Evolutionary conservation across 2,113 vertebrate species (phyloP).

Genomic region (Protobothrops flavoviridis): DNA sequence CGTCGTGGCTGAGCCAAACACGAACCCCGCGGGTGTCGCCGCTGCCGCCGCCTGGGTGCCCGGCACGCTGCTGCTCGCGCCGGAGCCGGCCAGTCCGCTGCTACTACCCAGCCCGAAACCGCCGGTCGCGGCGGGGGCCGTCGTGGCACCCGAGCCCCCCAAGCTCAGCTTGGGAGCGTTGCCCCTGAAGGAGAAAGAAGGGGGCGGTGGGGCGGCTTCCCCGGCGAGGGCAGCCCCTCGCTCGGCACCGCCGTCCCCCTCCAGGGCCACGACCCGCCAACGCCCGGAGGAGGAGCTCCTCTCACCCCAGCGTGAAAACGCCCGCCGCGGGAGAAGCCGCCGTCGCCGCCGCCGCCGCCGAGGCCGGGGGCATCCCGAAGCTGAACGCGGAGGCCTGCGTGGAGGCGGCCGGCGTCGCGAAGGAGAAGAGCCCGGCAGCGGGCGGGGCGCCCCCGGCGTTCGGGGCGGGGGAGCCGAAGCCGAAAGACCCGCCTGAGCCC

Average conservation of each 20-base stretch:
- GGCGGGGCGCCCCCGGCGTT: constrained; percentile 51
- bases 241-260: background rate
- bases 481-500: constrained; percentile 63
- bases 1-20: constrained; percentile 63
- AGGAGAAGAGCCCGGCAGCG: constrained; percentile 64
- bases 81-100: constrained; percentile 36
- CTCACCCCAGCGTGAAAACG: constrained; percentile 79
- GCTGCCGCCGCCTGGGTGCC: constrained; percentile 66
- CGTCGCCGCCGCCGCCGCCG: constrained; percentile 49
- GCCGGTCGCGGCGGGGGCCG: background rate
- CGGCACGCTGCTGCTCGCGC: background rate
- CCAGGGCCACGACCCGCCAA: background rate
- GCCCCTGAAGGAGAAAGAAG: constrained; percentile 37
- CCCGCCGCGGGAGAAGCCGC: constrained; percentile 55
- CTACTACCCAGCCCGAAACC: constrained; percentile 58
- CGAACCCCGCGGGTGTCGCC: constrained; percentile 63
- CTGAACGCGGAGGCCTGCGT: constrained; percentile 69
- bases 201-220: constrained; percentile 42
- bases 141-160: constrained; percentile 33
- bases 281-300: background rate
- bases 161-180: constrained; percentile 71
- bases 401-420: constrained; percentile 56
- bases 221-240: constrained; percentile 76
- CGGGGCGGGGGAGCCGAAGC: constrained; percentile 68
- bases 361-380: constrained; percentile 69